Percentiles rank a stretch among this genome's conserved stretches.
Evolutionary conservation across 2,113 vertebrate species (phyloP).

Genomic region (Ranitomeya imitator): DNA sequence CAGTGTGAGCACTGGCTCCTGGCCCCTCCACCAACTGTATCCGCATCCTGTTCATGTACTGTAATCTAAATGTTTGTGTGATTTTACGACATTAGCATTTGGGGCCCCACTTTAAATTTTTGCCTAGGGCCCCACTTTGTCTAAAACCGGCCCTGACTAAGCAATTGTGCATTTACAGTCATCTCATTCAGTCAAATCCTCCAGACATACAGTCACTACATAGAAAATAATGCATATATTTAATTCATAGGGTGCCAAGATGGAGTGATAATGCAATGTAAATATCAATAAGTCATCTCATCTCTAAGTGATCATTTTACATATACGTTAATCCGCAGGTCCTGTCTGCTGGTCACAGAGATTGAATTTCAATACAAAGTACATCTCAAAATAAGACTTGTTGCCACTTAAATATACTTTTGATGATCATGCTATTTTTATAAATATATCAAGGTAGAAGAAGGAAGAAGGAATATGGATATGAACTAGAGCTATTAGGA

Average conservation of each 20-base stretch:
- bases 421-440: not conserved
- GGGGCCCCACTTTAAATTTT: too few species aligned
- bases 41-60: too few species aligned
- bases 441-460: not conserved
- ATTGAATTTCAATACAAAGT: not conserved
- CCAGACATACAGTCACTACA: not conserved
- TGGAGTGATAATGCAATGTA: not conserved
- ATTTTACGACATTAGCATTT: too few species aligned
- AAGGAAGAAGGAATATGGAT: too few species aligned
- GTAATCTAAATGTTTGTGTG: too few species aligned
- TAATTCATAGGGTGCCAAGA: not conserved
- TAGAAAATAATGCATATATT: not conserved
- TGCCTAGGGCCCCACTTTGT: too few species aligned
- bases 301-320: not conserved
- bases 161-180: not conserved
- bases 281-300: not conserved
- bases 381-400: not conserved
- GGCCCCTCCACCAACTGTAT: too few species aligned
- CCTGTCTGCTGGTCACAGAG: not conserved
- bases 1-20: too few species aligned
- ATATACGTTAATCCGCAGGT: not conserved
- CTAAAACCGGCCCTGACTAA: too few species aligned
- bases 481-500: too few species aligned
- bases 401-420: not conserved
- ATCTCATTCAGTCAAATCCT: not conserved